These are phyloP conservation scores for Alligator sinensis DNA, from an alignment of 2,113 vertebrate genomes.

Conservation along the genomic window DNA sequence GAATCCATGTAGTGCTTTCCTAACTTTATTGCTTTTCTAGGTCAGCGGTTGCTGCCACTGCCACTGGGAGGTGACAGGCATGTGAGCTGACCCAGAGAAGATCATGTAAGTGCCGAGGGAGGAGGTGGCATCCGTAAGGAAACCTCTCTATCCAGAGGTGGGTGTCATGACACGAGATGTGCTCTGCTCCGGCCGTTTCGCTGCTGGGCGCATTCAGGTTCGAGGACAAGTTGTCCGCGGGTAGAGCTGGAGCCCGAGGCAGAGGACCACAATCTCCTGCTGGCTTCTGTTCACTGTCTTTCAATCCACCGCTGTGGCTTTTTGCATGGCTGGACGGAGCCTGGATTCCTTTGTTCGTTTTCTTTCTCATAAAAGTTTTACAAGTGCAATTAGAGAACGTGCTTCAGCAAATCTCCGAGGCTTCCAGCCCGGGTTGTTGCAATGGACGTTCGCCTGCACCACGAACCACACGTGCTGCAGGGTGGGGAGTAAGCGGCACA, in stretches of 20 bases:
- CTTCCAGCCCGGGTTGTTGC: accelerated
- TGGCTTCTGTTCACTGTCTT: background rate
- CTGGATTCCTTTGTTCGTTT: background rate
- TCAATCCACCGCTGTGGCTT: background rate
- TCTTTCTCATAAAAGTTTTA: background rate
- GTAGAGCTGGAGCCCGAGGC: background rate
- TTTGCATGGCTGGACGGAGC: background rate
- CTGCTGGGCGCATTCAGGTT: background rate
- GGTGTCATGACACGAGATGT: background rate
- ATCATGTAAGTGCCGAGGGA: background rate
- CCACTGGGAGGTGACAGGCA: background rate
- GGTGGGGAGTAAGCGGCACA: background rate
- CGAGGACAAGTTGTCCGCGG: background rate
- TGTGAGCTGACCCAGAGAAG: background rate
- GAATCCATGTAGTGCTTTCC: background rate
- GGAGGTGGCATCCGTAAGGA: background rate
- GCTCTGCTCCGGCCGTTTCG: background rate
- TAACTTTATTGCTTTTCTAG: background rate
- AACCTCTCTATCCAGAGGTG: background rate
- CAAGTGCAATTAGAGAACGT: accelerated
- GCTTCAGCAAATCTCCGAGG: background rate
- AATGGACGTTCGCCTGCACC: background rate
- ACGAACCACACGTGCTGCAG: accelerated
- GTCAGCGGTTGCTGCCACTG: background rate
- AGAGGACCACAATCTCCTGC: background rate